Percentiles rank a stretch among this genome's conserved stretches.
phyloP scores from a whole-genome alignment of 2,888 invertebrate genomes.

The Mesoligia furuncula region DNA sequence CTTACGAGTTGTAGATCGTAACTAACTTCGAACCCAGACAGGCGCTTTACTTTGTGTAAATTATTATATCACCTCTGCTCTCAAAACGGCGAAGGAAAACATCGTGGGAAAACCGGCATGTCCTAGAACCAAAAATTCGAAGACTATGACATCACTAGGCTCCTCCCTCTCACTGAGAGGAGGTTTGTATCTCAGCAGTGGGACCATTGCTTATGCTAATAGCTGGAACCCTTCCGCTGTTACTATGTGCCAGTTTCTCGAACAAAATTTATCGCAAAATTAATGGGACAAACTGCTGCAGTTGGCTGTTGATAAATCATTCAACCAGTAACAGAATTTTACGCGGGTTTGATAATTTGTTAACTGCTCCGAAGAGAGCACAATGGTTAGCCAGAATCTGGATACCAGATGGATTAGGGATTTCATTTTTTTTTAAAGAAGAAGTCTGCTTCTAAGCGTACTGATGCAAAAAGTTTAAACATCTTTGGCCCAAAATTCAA shows the following conservation, averaged over 20 bases:
- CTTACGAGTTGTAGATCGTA: background rate
- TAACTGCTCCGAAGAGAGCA: background rate
- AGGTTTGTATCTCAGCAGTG: background rate
- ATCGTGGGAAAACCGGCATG: background rate
- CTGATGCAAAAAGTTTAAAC: too few relatives aligned
- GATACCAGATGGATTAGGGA: background rate
- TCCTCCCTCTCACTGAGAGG: background rate
- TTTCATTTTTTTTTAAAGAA: background rate
- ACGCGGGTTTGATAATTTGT: background rate
- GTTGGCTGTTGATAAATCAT: background rate
- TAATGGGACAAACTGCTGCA: background rate
- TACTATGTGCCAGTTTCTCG: background rate
- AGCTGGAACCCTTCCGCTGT: background rate
- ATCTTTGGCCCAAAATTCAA: too few relatives aligned
- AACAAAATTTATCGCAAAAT: background rate
- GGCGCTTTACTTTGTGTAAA: background rate
- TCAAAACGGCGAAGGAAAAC: background rate
- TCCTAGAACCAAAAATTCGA: background rate
- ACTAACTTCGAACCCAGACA: background rate
- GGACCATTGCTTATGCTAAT: too few relatives aligned
- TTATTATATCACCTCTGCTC: background rate
- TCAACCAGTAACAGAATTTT: background rate
- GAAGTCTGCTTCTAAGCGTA: too few relatives aligned
- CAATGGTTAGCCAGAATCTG: background rate
- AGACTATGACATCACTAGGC: background rate